Base-by-base conservation (phyloP, 2,888 invertebrate genomes). In the Epirrhoe tristata region DNA sequence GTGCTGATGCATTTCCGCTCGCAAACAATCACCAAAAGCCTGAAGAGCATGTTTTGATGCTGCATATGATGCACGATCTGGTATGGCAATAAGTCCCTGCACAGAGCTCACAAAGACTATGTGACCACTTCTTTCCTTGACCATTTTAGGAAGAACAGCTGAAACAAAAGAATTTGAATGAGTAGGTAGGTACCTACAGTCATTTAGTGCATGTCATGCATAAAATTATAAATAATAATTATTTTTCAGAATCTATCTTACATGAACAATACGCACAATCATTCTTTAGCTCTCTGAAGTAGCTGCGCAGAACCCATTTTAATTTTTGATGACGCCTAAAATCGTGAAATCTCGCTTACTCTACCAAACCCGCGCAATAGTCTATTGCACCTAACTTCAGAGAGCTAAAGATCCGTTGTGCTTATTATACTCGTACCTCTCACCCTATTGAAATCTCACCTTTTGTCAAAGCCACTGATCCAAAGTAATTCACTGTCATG, bases 21-120 rank as follows among this genome's bases (percentile, higher is more conserved):
- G 94, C 52, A 99, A 91, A 43, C 96, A 95, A 88, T 99, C 99
- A 72, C 96, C 96, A 93, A 98, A 99, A 12, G 98, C 99, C 93
- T 99, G 98, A 63, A 98, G 79, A 0, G 99, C 99, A 94, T 99
- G 98, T 87, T 99, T 99, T 0, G 98, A 97, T 16, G 99, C 98
- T 61, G 96, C 95, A 93, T 99, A 98, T 0, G 98, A 96, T 48
- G 98, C 97, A 64, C 98, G 95, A 73, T 96, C 96, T 3, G 99
- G 99, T 79, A 99, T 94, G 1, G 98, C 97, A 72, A 99, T 95
- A 81, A 97, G 96, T 14, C 99, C 99, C 91, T 99, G 99, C 0
- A 99, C 95, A 75, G 99, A 99, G 88, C 98, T 98, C 24, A 99
- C 94, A 78, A 96, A 97, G 48, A 98, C 96, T 77, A 99, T 95